Conservation (phyloP, 2,888 invertebrate genomes). For the Cephus pulcher region DNA sequence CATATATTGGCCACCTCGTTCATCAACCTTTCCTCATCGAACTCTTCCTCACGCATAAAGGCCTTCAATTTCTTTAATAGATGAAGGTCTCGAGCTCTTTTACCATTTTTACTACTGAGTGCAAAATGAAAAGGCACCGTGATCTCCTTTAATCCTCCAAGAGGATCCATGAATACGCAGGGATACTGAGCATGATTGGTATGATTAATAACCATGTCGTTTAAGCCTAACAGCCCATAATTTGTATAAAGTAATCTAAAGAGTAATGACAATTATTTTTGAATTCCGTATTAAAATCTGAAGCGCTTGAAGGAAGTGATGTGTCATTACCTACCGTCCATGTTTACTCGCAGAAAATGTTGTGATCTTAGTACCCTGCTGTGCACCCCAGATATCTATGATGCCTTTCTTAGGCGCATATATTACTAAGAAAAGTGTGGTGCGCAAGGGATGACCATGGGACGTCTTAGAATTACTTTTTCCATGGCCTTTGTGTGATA, state of each 20-base stretch:
- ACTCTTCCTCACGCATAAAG: conserved; percentile 72
- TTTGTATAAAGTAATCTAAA: conserved; percentile 80
- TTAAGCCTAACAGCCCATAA: conserved; percentile 83
- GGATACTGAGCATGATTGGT: conserved; percentile 74
- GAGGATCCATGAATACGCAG: conserved; percentile 85
- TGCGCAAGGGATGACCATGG: conserved; percentile 66
- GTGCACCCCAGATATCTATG: conserved; percentile 92
- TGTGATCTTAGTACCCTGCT: conserved; percentile 89
- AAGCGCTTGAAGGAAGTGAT: neutral
- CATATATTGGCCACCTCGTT: conserved; percentile 71
- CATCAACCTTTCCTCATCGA: conserved; percentile 68
- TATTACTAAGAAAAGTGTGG: conserved; percentile 87
- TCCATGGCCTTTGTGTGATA: conserved; percentile 24
- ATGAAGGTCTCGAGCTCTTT: conserved; percentile 88
- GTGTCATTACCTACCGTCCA: conserved; percentile 68
- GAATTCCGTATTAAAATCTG: neutral
- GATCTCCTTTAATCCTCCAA: conserved; percentile 85
- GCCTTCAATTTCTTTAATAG: conserved; percentile 81
- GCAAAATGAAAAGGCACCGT: conserved; percentile 92
- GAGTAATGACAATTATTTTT: conserved; percentile 2
- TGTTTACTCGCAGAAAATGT: conserved; percentile 91
- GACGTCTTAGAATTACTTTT: neutral
- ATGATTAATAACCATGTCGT: conserved; percentile 62
- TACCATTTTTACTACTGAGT: conserved; percentile 87
- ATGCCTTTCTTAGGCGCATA: conserved; percentile 93